Base-by-base conservation (phyloP, 1,140 invertebrate genomes). In the Pseudomyrmex dendroicus region DNA sequence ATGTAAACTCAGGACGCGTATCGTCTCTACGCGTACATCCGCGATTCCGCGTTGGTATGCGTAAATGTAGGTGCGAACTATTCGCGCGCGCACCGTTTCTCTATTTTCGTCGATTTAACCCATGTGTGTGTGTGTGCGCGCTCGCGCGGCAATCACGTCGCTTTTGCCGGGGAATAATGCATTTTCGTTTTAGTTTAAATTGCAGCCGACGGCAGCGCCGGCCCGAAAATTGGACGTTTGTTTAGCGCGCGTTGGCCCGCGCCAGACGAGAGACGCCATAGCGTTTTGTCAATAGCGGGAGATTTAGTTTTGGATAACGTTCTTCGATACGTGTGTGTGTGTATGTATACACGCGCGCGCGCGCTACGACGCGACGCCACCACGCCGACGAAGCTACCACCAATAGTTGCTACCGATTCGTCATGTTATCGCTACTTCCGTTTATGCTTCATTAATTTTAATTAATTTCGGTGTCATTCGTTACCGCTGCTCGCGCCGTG, bases 1-100 rank as follows among this genome's bases (percentile, higher is more conserved):
- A 83, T 88, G 91, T 92, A 92, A 89, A 93, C 91, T 89, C 91
- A 82, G 89, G 82, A 91, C 90, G 87, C 89, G 86, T 91, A 90
- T 91, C 89, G 87, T 89, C 77, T 88, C 76, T 89, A 84, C 86
- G 73, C 9, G 54, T 59, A 80, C 52, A 59, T 48, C 54, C 76
- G 76, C 63, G 74, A 78, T 78, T 7, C 20, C 64, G 52, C 64
- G 52, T 70, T 66, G 44, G 54, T 87, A 84, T 86, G 83, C 74
- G 86, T 77, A 83, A 83, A 82, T 61, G 86, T 72, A 50, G 25
- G 15, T 57, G 84, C 59, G 74, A 63, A 50, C 35, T 8, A 52
- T 15, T 20, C 17, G 35, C 5, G 35, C 84, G 22, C 44, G 56
- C 90, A 90, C 91, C 91, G 88, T 91, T 93, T 90, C 62, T 85